phyloP scores from a whole-genome alignment of 2,113 vertebrate genomes.

The Mohoua ochrocephala region DNA sequence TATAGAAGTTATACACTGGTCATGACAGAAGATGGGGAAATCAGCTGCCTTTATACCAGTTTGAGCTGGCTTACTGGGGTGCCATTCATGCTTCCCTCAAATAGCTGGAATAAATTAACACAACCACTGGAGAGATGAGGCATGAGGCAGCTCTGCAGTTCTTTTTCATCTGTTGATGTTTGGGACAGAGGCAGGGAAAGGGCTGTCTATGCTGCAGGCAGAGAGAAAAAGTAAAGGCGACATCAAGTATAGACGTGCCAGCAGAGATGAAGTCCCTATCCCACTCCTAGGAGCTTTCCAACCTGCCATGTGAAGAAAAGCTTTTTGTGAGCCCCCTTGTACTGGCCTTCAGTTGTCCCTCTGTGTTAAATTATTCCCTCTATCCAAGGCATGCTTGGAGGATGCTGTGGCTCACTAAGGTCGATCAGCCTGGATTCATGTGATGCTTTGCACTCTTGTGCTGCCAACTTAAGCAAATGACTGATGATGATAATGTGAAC shows the following conservation, averaged over 20 bases:
- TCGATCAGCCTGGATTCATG: neutral
- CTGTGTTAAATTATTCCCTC: neutral
- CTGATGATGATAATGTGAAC: neutral
- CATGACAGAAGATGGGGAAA: neutral
- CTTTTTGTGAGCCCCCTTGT: neutral
- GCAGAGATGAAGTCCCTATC: neutral
- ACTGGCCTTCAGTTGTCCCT: neutral
- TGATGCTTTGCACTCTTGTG: neutral
- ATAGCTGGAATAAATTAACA: conserved; percentile 38
- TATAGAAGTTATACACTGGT: neutral
- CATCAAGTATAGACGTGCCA: neutral
- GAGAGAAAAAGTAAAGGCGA: neutral
- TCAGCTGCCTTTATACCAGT: neutral
- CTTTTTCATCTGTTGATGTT: neutral
- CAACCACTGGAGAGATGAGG: neutral
- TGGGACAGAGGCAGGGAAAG: neutral
- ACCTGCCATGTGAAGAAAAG: neutral
- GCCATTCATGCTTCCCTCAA: conserved; percentile 45
- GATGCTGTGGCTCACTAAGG: neutral
- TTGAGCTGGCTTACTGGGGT: conserved; percentile 5
- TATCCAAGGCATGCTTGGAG: neutral
- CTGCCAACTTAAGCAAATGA: neutral
- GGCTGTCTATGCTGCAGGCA: neutral
- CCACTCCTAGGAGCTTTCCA: neutral
- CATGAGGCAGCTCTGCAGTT: neutral